These are phyloP conservation scores for Troilus luridus DNA, from an alignment of 2,888 invertebrate species.

Conservation along the genomic window DNA sequence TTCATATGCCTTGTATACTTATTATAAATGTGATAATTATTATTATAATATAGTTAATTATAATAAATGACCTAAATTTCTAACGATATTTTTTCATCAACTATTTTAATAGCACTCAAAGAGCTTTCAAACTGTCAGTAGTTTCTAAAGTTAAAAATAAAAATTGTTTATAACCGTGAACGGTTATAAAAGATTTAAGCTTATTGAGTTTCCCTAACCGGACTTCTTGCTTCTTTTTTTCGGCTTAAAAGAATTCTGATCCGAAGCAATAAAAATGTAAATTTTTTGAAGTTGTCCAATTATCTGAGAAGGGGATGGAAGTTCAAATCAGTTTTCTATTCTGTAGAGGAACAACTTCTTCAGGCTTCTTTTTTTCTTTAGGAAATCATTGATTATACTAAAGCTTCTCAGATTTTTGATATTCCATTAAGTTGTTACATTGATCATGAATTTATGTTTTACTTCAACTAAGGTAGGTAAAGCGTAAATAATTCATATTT, in stretches of 20 bases:
- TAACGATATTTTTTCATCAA: no score
- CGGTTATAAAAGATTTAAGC: constrained; percentile 49
- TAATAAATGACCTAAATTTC: no score
- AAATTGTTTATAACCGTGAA: background rate
- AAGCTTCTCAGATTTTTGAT: background rate
- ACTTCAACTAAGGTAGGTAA: background rate
- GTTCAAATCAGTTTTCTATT: constrained; percentile 51
- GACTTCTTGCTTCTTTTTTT: constrained; percentile 29
- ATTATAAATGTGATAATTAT: no score
- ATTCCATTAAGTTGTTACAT: background rate
- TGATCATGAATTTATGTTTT: background rate
- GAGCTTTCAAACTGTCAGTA: no score
- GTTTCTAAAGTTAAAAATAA: background rate
- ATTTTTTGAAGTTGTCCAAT: constrained; percentile 51
- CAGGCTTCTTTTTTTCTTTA: background rate
- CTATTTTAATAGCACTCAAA: no score
- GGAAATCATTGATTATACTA: background rate
- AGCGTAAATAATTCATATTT: background rate
- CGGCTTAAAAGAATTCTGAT: constrained; percentile 52
- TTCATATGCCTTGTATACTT: no score
- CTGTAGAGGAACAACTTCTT: constrained; percentile 10
- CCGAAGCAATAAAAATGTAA: constrained; percentile 55
- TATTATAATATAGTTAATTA: no score
- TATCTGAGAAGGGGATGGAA: constrained; percentile 45
- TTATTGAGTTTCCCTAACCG: constrained; percentile 45